These are phyloP conservation scores for Atta texana DNA, from an alignment of 1,140 invertebrate genomes.

Conservation along the genomic window DNA sequence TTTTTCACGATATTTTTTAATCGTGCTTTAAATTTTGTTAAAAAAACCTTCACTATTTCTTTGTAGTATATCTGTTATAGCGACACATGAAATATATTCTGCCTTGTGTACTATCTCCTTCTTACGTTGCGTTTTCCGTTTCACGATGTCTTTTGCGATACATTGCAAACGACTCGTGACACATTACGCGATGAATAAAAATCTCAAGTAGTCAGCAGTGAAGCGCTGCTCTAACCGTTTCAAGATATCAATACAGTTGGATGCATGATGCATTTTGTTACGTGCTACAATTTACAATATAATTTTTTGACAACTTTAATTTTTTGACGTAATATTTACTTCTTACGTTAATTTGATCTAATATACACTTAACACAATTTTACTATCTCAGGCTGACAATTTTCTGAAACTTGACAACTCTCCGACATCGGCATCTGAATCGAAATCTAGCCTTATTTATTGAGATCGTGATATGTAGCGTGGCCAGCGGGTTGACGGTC, in stretches of 20 bases:
- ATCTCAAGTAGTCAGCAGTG: conserved; percentile 36
- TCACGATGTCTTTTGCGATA: conserved; percentile 39
- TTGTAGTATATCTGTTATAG: conserved; percentile 2
- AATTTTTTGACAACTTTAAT: neutral
- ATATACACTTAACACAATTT: neutral
- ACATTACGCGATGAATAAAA: conserved; percentile 52
- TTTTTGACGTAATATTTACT: neutral
- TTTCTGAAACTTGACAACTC: neutral
- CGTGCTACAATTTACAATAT: neutral
- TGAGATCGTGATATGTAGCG: conserved; percentile 8
- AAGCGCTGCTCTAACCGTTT: conserved; percentile 28
- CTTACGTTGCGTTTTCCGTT: conserved; percentile 25
- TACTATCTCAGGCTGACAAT: neutral
- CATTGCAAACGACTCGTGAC: conserved; percentile 54
- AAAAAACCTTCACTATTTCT: neutral
- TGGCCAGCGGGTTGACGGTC: neutral
- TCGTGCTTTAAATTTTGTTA: conserved; percentile 28
- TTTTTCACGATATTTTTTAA: conserved; percentile 13
- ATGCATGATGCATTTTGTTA: neutral
- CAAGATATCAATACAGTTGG: neutral
- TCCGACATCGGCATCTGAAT: neutral
- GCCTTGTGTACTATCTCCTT: conserved; percentile 36
- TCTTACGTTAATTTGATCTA: neutral
- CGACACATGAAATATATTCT: conserved; percentile 29
- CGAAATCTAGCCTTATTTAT: conserved; percentile 23